Evolutionary conservation across 2,888 invertebrate genomes (phyloP), one percentile per base, ranked within the genome.

Genomic region (Chironomus riparius): DNA sequence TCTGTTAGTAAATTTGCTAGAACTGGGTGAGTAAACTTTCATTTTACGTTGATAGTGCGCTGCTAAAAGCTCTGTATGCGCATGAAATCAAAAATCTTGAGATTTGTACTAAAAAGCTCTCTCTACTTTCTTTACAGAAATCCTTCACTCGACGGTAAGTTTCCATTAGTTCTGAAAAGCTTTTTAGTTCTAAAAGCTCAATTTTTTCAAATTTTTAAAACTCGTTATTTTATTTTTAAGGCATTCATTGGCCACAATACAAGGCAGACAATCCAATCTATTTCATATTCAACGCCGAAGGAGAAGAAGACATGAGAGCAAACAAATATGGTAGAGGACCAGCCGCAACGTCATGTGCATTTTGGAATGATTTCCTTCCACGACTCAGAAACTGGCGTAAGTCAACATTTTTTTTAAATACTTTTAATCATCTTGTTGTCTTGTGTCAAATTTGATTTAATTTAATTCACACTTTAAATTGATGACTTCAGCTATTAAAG

Each of bases 301-400:
- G 90, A 61, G 87, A 87, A 77, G 92, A 90, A 78, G 85, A 87
- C 78, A 87, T 83, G 74, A 83, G 83, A 79, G 86, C 86, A 0
- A 88, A 88, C 7, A 88, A 88, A 13, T 85, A 87, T 1, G 88
- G 87, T 7, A 85, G 88, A 1, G 92, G 95, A 77, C 92, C 94
- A 12, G 86, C 97, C 81, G 90, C 95, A 80, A 88, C 92, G 70
- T 90, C 94, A 70, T 98, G 98, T 85, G 94, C 95, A 76, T 98
- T 98, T 85, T 98, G 98, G 98, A 95, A 95, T 82, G 92, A 94
- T 80, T 96, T 97, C 85, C 87, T 98, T 82, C 97, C 97, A 78
- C 91, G 92, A 83, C 90, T 98, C 79, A 88, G 90, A 83, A 91
- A 91, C 86, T 87, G 88, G 83, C 62, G 74, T 74, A 48, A 74